phyloP scores from a whole-genome alignment of 1,140 invertebrate species.

The Doryteuthis pealeii region DNA sequence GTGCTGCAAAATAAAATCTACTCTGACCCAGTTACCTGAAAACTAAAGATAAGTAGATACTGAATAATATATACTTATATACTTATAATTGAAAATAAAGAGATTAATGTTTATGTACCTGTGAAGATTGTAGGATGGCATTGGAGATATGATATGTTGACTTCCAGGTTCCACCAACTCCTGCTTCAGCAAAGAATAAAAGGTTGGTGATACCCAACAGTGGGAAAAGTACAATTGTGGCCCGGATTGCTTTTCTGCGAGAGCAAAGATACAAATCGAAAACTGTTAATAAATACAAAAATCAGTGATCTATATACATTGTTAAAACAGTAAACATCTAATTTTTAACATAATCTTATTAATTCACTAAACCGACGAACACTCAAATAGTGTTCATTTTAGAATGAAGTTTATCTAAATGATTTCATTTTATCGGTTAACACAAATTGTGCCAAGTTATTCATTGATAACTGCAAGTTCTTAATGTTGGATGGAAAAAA shows the following conservation, averaged over 20 bases:
- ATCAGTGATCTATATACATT: neutral
- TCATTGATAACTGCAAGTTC: too few relatives aligned
- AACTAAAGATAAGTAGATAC: too few relatives aligned
- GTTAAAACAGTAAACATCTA: neutral
- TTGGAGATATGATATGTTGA: conserved; percentile 62
- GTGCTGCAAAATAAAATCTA: too few relatives aligned
- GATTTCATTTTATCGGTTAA: too few relatives aligned
- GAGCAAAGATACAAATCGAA: conserved; percentile 19
- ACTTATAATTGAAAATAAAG: too few relatives aligned
- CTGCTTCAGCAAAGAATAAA: conserved; percentile 63
- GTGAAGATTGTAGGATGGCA: conserved; percentile 62
- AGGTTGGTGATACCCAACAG: conserved; percentile 65
- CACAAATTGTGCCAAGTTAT: too few relatives aligned
- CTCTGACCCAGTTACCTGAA: too few relatives aligned
- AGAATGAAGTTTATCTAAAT: too few relatives aligned
- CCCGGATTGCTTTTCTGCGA: conserved; percentile 64
- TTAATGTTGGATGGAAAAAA: too few relatives aligned
- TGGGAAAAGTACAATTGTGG: conserved; percentile 65
- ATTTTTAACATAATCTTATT: neutral
- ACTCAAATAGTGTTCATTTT: too few relatives aligned
- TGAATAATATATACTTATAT: too few relatives aligned
- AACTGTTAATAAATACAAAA: neutral
- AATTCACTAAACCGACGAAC: too few relatives aligned
- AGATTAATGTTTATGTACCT: conserved; percentile 54
- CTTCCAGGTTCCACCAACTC: conserved; percentile 51